phyloP scores from a whole-genome alignment of 2,113 vertebrate species.

The Equus przewalskii region DNA sequence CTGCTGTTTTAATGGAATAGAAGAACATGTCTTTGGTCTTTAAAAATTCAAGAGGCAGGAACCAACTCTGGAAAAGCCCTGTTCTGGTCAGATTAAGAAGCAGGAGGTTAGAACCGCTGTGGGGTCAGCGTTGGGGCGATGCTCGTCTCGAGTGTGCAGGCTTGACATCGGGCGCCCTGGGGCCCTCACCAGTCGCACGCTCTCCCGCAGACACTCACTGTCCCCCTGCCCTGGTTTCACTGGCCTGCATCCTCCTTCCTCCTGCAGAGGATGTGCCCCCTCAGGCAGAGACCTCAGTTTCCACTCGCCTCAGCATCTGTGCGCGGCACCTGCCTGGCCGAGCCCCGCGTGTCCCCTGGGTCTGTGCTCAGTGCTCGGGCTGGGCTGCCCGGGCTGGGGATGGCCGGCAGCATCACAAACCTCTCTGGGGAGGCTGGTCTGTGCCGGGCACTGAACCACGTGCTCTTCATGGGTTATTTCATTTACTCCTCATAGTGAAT shows the following conservation, averaged over 20 bases:
- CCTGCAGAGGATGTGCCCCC: no score
- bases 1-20: background rate
- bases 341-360: no score
- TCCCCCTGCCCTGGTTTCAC: background rate
- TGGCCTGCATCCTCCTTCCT: no score
- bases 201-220: background rate
- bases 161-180: background rate
- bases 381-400: background rate
- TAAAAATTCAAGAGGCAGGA: slow-evolving; percentile 53
- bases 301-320: no score
- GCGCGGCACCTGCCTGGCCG: no score
- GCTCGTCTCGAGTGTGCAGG: background rate
- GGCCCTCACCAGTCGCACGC: fast-evolving
- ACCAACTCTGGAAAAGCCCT: background rate
- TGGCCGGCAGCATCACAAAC: no score
- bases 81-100: background rate
- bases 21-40: background rate
- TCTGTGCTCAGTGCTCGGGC: background rate
- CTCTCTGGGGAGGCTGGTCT: no score
- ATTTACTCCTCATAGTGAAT: background rate
- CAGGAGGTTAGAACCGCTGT: background rate
- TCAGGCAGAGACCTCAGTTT: no score
- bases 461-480: background rate
- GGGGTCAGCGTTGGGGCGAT: fast-evolving
- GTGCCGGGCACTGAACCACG: no score